Base-by-base conservation (phyloP, 2,797 vertebrate species). In the Atherinosoma microstoma region DNA sequence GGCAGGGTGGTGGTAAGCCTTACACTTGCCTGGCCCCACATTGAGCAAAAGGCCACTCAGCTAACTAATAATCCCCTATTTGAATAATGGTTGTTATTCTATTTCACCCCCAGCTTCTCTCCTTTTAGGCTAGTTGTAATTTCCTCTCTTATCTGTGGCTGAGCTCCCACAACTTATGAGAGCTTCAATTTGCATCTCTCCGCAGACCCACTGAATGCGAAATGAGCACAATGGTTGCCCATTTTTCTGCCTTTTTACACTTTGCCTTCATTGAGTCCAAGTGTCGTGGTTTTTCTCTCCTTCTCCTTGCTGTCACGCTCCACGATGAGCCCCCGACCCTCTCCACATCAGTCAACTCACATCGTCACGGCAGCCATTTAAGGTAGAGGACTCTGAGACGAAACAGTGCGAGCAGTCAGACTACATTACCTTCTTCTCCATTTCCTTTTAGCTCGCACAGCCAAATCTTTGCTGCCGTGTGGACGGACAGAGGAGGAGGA, bases 51-150 rank as follows among this genome's bases (percentile, higher is more conserved):
- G 83, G 62, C 87, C 78, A 83, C 83, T 87, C 75, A 85, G 85
- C 80, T 80, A 85, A 86, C 78, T 84, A 91, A 90, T 91, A 91
- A 93, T 83, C 76, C 85, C 78, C 76, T 56, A 83, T 91, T 87
- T 87, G 71, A 91, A 88, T 89, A 90, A 89, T 87, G 78, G 82
- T 74, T 78, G 84, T 85, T 88, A 73, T 91, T 90, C 78, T 83
- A 75, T 86, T 89, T 82, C 81, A 75, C 73, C 83, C 75, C 58
- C 61, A 84, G 81, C 88, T 66, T 69, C 69, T 83, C 81, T 85
- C 84, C 74, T 80, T 92, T 90, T 86, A 84, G 75, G 36, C 82
- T 59, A 79, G 29, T 76, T 85, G 79, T 91, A 88, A 87, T 90
- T 85, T 85, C 79, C 83, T 69, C 73, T 76, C 76, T 87, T 85